Conservation (phyloP, 2,797 vertebrate species). For the Cyclura pinguis region DNA sequence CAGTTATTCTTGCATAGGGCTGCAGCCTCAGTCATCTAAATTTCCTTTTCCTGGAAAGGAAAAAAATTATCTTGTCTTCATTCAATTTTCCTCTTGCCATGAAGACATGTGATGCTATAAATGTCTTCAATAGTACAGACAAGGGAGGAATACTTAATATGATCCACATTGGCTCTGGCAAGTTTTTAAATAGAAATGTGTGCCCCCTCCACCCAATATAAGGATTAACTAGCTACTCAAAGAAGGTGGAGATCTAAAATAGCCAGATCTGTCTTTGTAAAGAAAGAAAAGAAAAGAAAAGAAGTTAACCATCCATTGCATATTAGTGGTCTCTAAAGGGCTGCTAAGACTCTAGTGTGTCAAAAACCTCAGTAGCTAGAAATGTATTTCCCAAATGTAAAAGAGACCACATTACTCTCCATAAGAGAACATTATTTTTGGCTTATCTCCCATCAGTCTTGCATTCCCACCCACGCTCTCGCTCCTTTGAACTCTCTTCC, state of each 20-base stretch:
- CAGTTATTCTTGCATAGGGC: neutral
- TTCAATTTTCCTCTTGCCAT: constrained; percentile 56
- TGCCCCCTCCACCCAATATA: neutral
- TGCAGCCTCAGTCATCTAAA: neutral
- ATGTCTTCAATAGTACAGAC: constrained; percentile 41
- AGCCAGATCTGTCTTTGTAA: neutral
- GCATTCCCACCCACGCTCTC: constrained; percentile 18
- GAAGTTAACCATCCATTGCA: neutral
- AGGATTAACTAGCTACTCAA: neutral
- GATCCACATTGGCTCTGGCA: constrained; percentile 1
- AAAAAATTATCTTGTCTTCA: constrained; percentile 24
- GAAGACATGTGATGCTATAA: constrained; percentile 53
- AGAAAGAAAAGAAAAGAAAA: neutral
- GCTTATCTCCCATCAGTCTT: constrained; percentile 18
- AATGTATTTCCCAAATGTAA: neutral
- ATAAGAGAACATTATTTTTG: constrained; percentile 9
- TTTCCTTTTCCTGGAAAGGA: neutral
- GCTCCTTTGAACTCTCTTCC: constrained; percentile 30
- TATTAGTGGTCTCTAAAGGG: neutral
- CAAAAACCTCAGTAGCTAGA: constrained; percentile 10
- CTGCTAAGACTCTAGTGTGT: neutral
- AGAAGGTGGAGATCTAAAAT: constrained; percentile 13
- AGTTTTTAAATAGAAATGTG: constrained; percentile 39
- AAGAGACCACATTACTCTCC: neutral
- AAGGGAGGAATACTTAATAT: constrained; percentile 38